Percentiles rank a stretch among this genome's conserved stretches.
These are phyloP conservation scores for Anseranas semipalmata DNA, from an alignment of 2,113 vertebrate species.

Conservation along the genomic window DNA sequence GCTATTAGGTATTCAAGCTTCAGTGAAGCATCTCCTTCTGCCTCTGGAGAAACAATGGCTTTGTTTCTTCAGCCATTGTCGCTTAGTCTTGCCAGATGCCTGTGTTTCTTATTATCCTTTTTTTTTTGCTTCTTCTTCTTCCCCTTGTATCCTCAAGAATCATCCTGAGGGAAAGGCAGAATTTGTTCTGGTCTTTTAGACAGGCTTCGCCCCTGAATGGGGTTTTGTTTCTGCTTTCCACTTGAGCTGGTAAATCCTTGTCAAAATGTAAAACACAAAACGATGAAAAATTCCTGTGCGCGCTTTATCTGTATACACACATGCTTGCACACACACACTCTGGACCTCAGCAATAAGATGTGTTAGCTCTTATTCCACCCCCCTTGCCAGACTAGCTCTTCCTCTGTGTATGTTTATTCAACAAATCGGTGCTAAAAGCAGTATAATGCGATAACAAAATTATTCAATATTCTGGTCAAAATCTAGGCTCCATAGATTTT, in stretches of 20 bases:
- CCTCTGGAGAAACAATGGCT: background rate
- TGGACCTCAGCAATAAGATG: background rate
- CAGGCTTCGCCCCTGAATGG: background rate
- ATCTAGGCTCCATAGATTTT: background rate
- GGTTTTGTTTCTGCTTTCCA: background rate
- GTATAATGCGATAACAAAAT: background rate
- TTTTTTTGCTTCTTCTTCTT: background rate
- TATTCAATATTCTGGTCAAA: background rate
- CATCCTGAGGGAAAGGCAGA: background rate
- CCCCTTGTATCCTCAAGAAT: background rate
- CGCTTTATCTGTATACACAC: background rate
- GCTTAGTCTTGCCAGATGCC: background rate
- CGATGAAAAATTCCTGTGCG: background rate
- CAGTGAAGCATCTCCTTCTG: background rate
- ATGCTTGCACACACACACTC: background rate
- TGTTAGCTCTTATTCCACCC: background rate
- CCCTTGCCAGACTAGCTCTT: slow-evolving; percentile 1
- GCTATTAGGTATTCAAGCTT: background rate
- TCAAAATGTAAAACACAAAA: background rate
- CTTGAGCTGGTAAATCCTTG: background rate
- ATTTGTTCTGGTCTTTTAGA: background rate
- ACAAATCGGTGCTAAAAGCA: background rate
- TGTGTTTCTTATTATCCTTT: background rate
- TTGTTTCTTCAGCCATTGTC: fast-evolving
- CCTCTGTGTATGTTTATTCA: slow-evolving; percentile 10